Percentiles rank a stretch among this genome's conserved stretches.
Conservation (phyloP, 2,888 invertebrate species). For the Seladonia tumulorum region DNA sequence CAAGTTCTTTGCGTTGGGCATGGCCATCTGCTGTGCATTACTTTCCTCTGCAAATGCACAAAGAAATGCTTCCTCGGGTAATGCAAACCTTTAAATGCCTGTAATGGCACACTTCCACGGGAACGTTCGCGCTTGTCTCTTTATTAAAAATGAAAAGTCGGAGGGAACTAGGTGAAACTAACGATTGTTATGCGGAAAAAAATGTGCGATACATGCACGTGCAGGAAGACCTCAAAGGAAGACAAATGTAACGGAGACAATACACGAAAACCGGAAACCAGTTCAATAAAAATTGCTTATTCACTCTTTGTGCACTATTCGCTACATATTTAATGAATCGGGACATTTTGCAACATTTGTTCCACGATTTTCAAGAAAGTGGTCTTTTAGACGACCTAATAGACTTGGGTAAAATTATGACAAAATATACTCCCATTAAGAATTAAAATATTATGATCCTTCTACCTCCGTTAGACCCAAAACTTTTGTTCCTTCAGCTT, state of each 20-base stretch:
- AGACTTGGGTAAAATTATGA: too few relatives aligned
- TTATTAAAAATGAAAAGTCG: constrained; percentile 27
- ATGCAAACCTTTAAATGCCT: constrained; percentile 61
- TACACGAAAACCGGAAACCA: neutral
- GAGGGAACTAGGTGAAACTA: neutral
- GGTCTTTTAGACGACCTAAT: too few relatives aligned
- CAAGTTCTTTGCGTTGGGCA: constrained; percentile 60
- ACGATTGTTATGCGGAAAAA: neutral
- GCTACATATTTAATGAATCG: neutral
- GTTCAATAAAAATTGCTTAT: neutral
- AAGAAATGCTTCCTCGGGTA: constrained; percentile 49
- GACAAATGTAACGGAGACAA: neutral
- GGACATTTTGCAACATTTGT: too few relatives aligned
- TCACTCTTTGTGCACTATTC: neutral
- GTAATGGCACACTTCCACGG: constrained; percentile 55
- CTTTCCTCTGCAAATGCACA: constrained; percentile 52
- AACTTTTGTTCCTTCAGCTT: too few relatives aligned
- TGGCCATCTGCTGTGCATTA: constrained; percentile 66
- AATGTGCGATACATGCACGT: neutral
- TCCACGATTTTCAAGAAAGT: too few relatives aligned
- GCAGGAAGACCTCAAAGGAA: neutral
- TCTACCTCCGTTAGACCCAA: too few relatives aligned
- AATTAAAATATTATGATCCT: too few relatives aligned
- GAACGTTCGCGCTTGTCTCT: constrained; percentile 41
- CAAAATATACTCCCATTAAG: too few relatives aligned